These are phyloP conservation scores for Penaeus monodon DNA, from an alignment of 2,888 invertebrate species.

Conservation along the genomic window DNA sequence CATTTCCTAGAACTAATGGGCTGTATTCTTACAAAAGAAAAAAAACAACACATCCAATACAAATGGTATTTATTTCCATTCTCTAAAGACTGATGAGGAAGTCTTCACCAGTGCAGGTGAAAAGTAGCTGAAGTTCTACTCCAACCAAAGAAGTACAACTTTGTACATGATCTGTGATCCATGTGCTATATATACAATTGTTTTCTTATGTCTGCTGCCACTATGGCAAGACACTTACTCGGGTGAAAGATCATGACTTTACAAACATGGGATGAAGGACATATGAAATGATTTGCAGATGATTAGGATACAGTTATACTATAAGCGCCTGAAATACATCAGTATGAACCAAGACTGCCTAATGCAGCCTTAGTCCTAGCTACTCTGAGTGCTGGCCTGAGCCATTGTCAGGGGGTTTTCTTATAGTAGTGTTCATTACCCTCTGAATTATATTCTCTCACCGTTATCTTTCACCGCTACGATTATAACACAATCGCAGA, in stretches of 20 bases:
- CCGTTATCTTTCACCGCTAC: too few species aligned
- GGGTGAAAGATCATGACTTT: neutral
- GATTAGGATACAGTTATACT: conserved; percentile 14
- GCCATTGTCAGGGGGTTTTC: too few species aligned
- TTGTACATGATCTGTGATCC: conserved; percentile 36
- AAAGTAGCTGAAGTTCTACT: conserved; percentile 28
- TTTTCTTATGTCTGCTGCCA: conserved; percentile 26
- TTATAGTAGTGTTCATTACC: too few species aligned
- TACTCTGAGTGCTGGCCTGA: neutral
- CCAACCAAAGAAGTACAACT: conserved; percentile 14
- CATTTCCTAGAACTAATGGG: too few species aligned
- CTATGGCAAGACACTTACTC: conserved; percentile 22
- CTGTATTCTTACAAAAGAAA: neutral
- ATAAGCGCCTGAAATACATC: conserved; percentile 12
- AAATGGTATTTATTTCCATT: conserved; percentile 33
- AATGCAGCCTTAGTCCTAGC: conserved; percentile 17
- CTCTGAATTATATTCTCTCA: too few species aligned
- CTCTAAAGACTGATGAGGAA: conserved; percentile 25
- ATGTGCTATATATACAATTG: conserved; percentile 24
- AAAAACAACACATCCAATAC: conserved; percentile 1
- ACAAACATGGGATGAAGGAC: neutral
- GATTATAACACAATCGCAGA: too few species aligned
- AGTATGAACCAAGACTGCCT: conserved; percentile 15
- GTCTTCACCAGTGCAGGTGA: conserved; percentile 23
- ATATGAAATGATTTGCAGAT: conserved; percentile 6